Evolutionary conservation across 2,113 vertebrate species (phyloP).

Genomic region (Mugil cephalus): DNA sequence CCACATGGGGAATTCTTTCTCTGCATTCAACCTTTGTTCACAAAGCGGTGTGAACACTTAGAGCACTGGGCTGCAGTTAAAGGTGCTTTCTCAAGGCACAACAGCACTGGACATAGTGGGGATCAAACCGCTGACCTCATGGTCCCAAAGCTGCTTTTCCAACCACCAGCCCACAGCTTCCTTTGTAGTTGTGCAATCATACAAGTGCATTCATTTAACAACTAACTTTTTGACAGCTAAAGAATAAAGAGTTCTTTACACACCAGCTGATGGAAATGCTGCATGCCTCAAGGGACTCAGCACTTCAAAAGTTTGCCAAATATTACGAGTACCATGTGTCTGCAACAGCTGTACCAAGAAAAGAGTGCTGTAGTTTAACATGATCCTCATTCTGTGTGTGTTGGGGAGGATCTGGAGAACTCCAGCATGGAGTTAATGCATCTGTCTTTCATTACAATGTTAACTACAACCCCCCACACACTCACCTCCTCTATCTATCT

Average conservation of each 20-base stretch:
- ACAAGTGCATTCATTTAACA: not conserved
- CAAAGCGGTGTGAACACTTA: too few relatives aligned
- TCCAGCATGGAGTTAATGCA: constrained; percentile 50
- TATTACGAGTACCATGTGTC: constrained; percentile 33
- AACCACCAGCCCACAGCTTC: too few relatives aligned
- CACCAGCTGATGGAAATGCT: constrained; percentile 6
- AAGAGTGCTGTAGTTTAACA: constrained; percentile 15
- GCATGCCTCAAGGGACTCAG: not conserved
- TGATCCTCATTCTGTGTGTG: constrained; percentile 11
- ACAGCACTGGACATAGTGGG: too few relatives aligned
- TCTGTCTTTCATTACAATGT: constrained; percentile 62
- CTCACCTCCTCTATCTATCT: constrained; percentile 23
- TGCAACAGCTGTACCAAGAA: constrained; percentile 7
- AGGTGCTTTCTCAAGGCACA: too few relatives aligned
- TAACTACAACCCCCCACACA: constrained; percentile 36
- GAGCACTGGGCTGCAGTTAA: too few relatives aligned
- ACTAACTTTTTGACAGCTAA: not conserved
- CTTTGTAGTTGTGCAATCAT: not conserved
- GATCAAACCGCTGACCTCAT: too few relatives aligned
- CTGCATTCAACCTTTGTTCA: too few relatives aligned
- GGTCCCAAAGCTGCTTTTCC: too few relatives aligned
- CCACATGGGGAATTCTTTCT: too few relatives aligned
- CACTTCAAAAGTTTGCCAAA: not conserved
- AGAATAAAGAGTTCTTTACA: not conserved
- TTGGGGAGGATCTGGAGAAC: constrained; percentile 16